Conservation (phyloP, 2,888 invertebrate species). For the Megamerina dolium region DNA sequence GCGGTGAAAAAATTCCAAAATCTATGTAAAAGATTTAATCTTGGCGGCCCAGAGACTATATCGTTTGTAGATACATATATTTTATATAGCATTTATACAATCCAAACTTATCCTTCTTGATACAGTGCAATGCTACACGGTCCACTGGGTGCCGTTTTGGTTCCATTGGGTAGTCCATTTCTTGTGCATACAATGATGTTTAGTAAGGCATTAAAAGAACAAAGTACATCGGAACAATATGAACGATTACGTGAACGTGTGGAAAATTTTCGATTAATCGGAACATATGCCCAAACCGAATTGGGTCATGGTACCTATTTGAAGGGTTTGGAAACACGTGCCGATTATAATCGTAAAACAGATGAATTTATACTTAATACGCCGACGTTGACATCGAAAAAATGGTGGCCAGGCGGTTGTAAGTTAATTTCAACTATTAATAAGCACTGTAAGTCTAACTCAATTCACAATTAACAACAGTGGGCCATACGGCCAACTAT, state of each 20-base stretch:
- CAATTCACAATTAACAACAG: constrained; percentile 51
- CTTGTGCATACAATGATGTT: constrained; percentile 85
- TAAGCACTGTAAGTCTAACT: not conserved
- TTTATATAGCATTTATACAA: no score
- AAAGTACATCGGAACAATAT: constrained; percentile 78
- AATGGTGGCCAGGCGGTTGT: constrained; percentile 95
- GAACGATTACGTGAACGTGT: constrained; percentile 77
- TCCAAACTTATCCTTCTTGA: not conserved
- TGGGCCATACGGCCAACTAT: constrained; percentile 87
- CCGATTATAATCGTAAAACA: constrained; percentile 64
- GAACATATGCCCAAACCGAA: constrained; percentile 94
- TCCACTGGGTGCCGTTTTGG: constrained; percentile 17
- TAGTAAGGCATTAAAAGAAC: constrained; percentile 76
- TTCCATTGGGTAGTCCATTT: constrained; percentile 38
- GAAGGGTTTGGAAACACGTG: constrained; percentile 79
- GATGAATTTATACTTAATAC: constrained; percentile 81
- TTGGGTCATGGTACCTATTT: constrained; percentile 90
- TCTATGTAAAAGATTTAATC: constrained; percentile 59
- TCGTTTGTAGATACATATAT: no score
- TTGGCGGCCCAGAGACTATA: constrained; percentile 24
- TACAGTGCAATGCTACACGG: constrained; percentile 23
- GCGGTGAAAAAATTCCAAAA: constrained; percentile 63
- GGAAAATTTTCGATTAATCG: constrained; percentile 72
- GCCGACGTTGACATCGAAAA: constrained; percentile 78
- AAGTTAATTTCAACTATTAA: constrained; percentile 46